A percentile compares a stretch with the other conserved stretches of the same genome.
Evolutionary conservation across 2,888 invertebrate species (phyloP).

Genomic region (Cinara cedri): DNA sequence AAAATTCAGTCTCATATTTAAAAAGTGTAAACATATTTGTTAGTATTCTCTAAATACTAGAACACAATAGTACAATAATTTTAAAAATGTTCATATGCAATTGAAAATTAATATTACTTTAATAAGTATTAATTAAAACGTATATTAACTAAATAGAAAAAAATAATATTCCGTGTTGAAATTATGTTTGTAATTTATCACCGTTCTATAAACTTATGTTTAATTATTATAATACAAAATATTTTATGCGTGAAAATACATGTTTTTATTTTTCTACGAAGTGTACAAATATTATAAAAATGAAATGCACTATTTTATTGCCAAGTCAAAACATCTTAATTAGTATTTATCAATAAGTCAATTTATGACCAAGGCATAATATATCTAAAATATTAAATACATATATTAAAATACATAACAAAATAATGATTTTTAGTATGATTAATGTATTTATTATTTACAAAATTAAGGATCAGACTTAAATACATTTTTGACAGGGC

Average conservation of each 20-base stretch:
- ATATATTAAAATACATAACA: conserved; percentile 10
- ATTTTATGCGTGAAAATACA: conserved; percentile 2
- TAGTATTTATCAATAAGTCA: background rate
- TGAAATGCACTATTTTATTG: conserved; percentile 9
- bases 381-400: background rate
- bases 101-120: background rate
- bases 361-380: background rate
- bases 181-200: conserved; percentile 14
- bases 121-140: background rate
- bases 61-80: conserved; percentile 13
- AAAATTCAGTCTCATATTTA: conserved; percentile 48
- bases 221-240: conserved; percentile 18
- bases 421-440: conserved; percentile 1
- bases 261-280: background rate
- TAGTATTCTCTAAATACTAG: conserved; percentile 6
- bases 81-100: background rate
- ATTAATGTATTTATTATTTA: conserved; percentile 42
- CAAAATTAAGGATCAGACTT: conserved; percentile 37
- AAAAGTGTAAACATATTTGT: conserved; percentile 8
- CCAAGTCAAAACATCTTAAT: background rate
- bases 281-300: background rate
- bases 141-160: conserved; percentile 1
- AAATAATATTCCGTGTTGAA: background rate
- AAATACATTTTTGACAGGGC: conserved; percentile 20
- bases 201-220: background rate